These are phyloP conservation scores for Dryomyza anilis DNA, from an alignment of 2,888 invertebrate species.

Conservation along the genomic window DNA sequence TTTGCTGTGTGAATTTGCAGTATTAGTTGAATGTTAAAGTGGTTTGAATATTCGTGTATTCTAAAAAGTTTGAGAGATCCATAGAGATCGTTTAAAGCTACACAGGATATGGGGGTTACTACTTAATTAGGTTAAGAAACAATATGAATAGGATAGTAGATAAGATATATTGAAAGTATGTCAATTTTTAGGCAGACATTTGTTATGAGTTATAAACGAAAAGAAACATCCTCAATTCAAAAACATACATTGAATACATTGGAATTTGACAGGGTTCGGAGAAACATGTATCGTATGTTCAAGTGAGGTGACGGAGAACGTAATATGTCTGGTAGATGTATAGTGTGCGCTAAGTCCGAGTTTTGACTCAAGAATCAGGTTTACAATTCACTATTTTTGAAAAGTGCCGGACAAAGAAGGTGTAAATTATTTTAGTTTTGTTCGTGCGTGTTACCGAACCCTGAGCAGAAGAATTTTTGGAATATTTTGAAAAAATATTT, in stretches of 20 bases:
- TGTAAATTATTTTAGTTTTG: too few relatives aligned
- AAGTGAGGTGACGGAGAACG: too few relatives aligned
- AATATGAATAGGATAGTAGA: background rate
- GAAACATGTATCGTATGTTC: too few relatives aligned
- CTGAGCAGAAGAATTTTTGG: too few relatives aligned
- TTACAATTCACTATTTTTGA: too few relatives aligned
- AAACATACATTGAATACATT: background rate
- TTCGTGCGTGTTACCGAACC: too few relatives aligned
- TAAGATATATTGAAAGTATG: background rate
- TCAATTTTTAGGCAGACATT: background rate
- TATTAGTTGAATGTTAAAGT: conserved; percentile 1
- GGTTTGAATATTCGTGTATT: background rate
- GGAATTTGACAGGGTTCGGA: too few relatives aligned
- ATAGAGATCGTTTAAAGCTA: background rate
- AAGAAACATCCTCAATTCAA: background rate
- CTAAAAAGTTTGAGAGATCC: background rate
- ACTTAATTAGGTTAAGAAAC: background rate
- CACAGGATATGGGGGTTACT: background rate
- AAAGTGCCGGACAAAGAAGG: too few relatives aligned
- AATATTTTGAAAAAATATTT: too few relatives aligned
- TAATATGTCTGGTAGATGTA: too few relatives aligned
- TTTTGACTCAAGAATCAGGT: too few relatives aligned
- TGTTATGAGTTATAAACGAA: background rate
- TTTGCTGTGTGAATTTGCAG: conserved; percentile 9
- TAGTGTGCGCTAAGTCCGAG: too few relatives aligned